Conservation (phyloP, 2,113 vertebrate species). For the Tupaia chinensis region DNA sequence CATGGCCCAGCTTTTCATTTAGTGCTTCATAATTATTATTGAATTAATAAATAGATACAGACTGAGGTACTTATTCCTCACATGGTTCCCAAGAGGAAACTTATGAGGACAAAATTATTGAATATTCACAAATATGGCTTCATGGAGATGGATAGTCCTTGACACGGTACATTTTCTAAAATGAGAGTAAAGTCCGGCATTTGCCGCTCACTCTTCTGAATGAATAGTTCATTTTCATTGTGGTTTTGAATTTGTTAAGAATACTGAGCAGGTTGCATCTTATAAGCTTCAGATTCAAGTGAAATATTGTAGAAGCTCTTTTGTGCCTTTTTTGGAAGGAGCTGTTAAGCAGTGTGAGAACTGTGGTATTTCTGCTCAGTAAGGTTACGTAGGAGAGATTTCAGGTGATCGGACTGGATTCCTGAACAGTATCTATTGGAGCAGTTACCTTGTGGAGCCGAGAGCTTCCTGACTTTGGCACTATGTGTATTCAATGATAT, state of each 20-base stretch:
- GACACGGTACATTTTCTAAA: not conserved
- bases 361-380: not conserved
- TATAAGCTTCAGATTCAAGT: not conserved
- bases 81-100: not conserved
- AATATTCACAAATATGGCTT: not conserved
- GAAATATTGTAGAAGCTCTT: not conserved
- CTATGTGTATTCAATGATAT: not conserved
- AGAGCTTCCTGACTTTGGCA: not conserved
- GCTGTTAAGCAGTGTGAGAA: not conserved
- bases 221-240: not conserved
- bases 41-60: not conserved
- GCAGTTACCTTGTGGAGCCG: not conserved
- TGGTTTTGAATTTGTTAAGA: not conserved
- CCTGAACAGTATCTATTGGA: constrained; percentile 9
- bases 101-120: not conserved
- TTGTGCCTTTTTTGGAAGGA: not conserved
- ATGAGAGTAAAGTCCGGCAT: not conserved
- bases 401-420: constrained; percentile 4
- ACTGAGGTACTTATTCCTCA: not conserved
- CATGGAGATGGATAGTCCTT: not conserved
- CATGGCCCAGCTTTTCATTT: not conserved
- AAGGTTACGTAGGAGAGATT: not conserved
- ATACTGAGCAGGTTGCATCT: not conserved
- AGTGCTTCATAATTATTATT: not conserved
- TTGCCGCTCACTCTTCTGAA: not conserved